Evolutionary conservation across 1,140 invertebrate species (phyloP).

Genomic region (Venturia canescens): DNA sequence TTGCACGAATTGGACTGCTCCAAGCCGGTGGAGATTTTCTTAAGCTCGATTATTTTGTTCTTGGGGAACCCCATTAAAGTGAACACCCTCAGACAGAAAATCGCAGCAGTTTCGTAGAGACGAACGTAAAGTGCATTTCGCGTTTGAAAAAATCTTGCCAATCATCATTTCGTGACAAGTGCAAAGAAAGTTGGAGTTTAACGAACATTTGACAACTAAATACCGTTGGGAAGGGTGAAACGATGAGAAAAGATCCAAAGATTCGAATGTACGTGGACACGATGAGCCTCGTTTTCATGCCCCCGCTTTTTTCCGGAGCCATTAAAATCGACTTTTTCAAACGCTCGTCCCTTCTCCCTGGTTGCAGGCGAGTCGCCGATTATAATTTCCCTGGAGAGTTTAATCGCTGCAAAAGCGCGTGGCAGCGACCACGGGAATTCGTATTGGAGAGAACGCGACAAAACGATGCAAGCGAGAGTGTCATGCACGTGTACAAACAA

Average conservation of each 20-base stretch:
- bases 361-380: constrained; percentile 16
- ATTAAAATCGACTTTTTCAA: background rate
- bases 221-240: too few species aligned
- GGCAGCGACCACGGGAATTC: constrained; percentile 9
- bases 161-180: too few species aligned
- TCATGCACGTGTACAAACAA: background rate
- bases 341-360: background rate
- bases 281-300: background rate
- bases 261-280: too few species aligned
- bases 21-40: constrained; percentile 29
- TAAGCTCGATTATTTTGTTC: constrained; percentile 36
- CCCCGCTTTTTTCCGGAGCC: background rate
- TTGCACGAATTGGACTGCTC: constrained; percentile 47
- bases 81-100: too few species aligned
- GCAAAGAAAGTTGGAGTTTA: too few species aligned
- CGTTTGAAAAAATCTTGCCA: too few species aligned
- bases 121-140: too few species aligned
- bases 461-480: background rate
- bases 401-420: background rate
- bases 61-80: background rate
- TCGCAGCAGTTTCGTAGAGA: too few species aligned
- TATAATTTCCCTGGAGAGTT: constrained; percentile 47
- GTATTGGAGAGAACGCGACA: constrained; percentile 20
- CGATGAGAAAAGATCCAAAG: too few species aligned
- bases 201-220: too few species aligned